phyloP scores from a whole-genome alignment of 2,113 vertebrate genomes.

The Alces alces region DNA sequence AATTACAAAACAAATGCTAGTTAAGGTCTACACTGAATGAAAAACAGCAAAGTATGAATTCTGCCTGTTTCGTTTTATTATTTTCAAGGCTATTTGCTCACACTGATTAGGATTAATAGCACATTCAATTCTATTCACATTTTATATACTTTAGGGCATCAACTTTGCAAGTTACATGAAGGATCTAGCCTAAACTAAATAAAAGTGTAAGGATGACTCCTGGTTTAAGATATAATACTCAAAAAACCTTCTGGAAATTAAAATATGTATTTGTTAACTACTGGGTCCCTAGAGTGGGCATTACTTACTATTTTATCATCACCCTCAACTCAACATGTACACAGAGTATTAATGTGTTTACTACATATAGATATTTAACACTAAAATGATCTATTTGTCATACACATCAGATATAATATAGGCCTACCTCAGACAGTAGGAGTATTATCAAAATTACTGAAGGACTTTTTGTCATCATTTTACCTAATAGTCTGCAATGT shows the following conservation, averaged over 20 bases:
- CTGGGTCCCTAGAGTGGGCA: neutral
- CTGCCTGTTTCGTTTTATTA: neutral
- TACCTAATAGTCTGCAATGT: constrained; percentile 24
- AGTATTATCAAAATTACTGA: constrained; percentile 1
- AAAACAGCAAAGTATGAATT: constrained; percentile 21
- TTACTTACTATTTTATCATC: constrained; percentile 24
- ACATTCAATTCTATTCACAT: constrained; percentile 16
- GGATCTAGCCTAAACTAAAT: neutral
- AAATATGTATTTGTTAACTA: constrained; percentile 36
- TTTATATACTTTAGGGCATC: constrained; percentile 37
- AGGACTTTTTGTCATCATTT: neutral
- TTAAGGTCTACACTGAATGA: neutral
- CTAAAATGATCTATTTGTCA: neutral
- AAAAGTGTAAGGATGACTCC: neutral
- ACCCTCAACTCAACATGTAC: neutral
- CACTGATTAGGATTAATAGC: neutral
- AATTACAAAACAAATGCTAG: neutral
- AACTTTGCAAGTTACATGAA: neutral
- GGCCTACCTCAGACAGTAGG: neutral
- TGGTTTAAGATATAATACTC: constrained; percentile 26
- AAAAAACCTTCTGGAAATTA: constrained; percentile 24
- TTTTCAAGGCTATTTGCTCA: constrained; percentile 20
- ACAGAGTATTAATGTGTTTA: neutral
- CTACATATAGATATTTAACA: constrained; percentile 13
- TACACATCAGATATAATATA: neutral